Evolutionary conservation across 2,888 invertebrate species (phyloP).

Genomic region (Tanytarsus gracilentus): DNA sequence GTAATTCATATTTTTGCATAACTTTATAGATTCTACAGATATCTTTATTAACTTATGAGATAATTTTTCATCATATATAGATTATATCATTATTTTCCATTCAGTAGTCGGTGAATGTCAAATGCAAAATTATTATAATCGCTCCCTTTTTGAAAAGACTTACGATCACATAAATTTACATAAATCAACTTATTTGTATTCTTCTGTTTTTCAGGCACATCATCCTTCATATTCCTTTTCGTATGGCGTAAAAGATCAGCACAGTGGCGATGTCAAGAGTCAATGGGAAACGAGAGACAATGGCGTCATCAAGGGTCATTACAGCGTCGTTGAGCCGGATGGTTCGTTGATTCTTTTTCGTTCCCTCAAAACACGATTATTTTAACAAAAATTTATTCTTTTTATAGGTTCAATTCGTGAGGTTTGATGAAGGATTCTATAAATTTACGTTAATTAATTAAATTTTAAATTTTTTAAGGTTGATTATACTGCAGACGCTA

Average conservation of each 20-base stretch:
- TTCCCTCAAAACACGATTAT: neutral
- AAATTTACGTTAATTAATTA: neutral
- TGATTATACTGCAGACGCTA: constrained; percentile 49
- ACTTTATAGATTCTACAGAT: no score
- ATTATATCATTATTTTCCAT: neutral
- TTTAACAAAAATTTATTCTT: neutral
- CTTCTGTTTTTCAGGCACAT: constrained; percentile 41
- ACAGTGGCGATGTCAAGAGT: constrained; percentile 50
- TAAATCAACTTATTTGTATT: neutral
- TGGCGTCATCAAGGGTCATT: constrained; percentile 48
- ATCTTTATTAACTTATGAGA: no score
- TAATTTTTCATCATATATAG: no score
- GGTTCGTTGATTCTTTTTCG: constrained; percentile 37
- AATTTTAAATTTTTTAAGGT: constrained; percentile 45
- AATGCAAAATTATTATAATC: no score
- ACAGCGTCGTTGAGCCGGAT: constrained; percentile 54
- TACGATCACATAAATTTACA: neutral
- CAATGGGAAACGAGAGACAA: constrained; percentile 52
- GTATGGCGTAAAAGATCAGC: constrained; percentile 50
- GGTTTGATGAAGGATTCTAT: neutral
- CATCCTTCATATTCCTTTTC: constrained; percentile 48
- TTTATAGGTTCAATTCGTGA: constrained; percentile 11
- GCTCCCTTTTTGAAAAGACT: neutral
- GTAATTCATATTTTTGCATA: no score
- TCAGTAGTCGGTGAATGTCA: neutral